Conservation (phyloP, 2,797 vertebrate genomes). For the Margarornis squamiger region DNA sequence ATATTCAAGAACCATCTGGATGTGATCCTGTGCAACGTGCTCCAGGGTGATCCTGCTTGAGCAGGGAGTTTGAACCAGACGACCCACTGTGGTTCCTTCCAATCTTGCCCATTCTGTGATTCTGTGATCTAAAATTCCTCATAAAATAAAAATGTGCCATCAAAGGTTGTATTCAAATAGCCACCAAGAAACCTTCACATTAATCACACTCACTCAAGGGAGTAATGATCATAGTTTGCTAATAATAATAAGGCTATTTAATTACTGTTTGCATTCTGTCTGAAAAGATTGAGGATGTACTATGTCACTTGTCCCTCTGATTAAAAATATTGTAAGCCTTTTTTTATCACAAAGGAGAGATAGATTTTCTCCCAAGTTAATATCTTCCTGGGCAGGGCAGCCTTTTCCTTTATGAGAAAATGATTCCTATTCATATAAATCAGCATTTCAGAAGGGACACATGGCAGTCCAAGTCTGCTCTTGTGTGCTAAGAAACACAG, state of each 20-base stretch:
- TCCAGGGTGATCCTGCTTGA: neutral
- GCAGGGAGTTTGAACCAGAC: neutral
- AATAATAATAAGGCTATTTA: neutral
- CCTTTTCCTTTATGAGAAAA: neutral
- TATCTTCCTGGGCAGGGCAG: neutral
- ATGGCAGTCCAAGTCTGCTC: neutral
- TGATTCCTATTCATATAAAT: neutral
- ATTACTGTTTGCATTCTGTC: neutral
- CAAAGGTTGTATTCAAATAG: neutral
- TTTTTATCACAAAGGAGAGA: neutral
- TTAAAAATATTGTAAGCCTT: neutral
- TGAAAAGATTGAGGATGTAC: neutral
- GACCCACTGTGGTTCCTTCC: neutral
- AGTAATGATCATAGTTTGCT: neutral
- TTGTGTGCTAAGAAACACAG: rapidly evolving
- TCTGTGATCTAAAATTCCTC: neutral
- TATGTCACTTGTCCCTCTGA: neutral
- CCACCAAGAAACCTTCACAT: neutral
- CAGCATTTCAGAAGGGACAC: neutral
- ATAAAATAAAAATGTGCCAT: neutral
- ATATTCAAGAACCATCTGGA: neutral
- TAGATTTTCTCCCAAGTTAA: neutral
- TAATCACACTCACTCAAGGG: neutral
- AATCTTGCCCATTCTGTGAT: neutral
- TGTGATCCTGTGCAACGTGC: rapidly evolving